phyloP scores from a whole-genome alignment of 2,113 vertebrate species.

The Onychorhynchus coronatus region DNA sequence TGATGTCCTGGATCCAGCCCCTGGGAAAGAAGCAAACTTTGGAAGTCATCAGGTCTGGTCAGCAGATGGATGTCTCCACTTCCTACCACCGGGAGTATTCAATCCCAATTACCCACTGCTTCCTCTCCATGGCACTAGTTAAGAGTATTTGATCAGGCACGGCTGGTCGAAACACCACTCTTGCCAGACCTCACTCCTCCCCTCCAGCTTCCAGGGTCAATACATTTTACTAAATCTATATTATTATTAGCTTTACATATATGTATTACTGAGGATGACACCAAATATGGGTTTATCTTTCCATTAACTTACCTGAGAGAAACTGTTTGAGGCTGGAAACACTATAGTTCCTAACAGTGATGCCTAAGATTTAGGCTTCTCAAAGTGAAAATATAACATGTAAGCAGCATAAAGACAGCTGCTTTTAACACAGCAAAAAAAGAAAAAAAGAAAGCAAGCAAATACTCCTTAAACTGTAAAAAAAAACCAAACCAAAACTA shows the following conservation, averaged over 20 bases:
- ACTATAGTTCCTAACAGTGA: neutral
- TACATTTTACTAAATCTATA: neutral
- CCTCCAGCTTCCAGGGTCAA: neutral
- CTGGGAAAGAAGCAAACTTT: neutral
- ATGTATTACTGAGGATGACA: neutral
- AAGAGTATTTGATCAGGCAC: fast-evolving
- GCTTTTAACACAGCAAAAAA: slow-evolving; percentile 28
- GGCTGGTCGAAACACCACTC: neutral
- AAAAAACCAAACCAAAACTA: neutral
- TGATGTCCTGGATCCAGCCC: neutral
- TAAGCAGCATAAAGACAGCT: slow-evolving; percentile 49
- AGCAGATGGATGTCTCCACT: neutral
- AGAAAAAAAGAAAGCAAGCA: neutral
- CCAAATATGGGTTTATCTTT: neutral
- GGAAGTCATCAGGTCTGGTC: neutral
- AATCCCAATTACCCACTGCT: neutral
- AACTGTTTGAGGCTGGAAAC: slow-evolving; percentile 1
- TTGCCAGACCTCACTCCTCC: neutral
- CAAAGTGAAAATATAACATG: neutral
- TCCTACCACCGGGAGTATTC: neutral
- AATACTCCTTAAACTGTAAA: slow-evolving; percentile 22
- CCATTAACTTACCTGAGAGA: slow-evolving; percentile 16
- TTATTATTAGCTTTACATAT: neutral
- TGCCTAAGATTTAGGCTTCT: neutral
- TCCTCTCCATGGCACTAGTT: neutral